These are phyloP conservation scores for Muntiacus muntjak DNA, from an alignment of 2,113 vertebrate species.

Conservation along the genomic window DNA sequence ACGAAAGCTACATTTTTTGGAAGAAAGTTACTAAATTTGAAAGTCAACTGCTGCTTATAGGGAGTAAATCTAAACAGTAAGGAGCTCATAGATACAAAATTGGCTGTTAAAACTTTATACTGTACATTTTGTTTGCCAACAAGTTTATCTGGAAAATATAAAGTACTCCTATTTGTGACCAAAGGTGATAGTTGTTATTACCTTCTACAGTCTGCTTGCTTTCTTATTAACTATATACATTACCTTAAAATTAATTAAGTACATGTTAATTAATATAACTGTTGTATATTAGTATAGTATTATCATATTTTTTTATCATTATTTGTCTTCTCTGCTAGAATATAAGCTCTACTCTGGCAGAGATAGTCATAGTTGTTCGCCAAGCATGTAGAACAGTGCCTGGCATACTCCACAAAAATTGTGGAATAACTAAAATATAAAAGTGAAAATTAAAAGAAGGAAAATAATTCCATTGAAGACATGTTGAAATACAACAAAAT, in stretches of 20 bases:
- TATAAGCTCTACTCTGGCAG: neutral
- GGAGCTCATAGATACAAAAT: neutral
- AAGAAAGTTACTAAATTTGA: slow-evolving; percentile 27
- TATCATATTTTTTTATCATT: neutral
- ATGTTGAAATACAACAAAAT: neutral
- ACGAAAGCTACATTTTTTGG: neutral
- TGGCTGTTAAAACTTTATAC: neutral
- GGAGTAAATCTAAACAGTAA: neutral
- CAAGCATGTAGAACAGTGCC: neutral
- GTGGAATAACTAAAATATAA: neutral
- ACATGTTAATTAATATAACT: neutral
- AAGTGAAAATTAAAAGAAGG: slow-evolving; percentile 28
- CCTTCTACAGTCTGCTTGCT: neutral
- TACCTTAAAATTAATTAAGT: neutral
- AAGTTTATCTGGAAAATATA: slow-evolving; percentile 1
- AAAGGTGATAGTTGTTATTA: neutral
- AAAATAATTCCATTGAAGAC: neutral
- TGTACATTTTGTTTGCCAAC: neutral
- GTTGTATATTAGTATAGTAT: neutral
- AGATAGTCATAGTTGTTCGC: neutral
- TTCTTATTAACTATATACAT: neutral
- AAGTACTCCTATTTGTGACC: neutral
- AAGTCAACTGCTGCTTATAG: neutral
- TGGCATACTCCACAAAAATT: neutral
- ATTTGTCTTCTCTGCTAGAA: neutral